Percentiles rank a stretch among this genome's conserved stretches.
phyloP scores from a whole-genome alignment of 2,113 vertebrate genomes.

The Mormyrus lacerda region DNA sequence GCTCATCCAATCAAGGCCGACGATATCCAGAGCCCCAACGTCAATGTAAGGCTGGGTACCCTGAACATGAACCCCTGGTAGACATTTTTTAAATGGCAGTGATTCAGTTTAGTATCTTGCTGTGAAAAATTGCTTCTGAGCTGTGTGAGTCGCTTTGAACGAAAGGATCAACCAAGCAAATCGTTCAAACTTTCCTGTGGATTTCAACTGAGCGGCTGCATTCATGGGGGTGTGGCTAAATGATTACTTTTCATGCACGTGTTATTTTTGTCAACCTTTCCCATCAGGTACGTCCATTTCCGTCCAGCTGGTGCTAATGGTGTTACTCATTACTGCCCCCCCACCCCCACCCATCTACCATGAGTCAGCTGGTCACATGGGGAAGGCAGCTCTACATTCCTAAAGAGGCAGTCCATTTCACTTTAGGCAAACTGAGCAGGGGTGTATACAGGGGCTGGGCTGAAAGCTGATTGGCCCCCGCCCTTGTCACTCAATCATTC shows the following conservation, averaged over 20 bases:
- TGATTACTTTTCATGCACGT: neutral
- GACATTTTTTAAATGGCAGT: neutral
- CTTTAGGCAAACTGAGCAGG: neutral
- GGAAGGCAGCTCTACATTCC: neutral
- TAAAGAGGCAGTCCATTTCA: neutral
- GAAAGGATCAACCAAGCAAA: neutral
- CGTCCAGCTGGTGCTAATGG: neutral
- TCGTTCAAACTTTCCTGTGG: neutral
- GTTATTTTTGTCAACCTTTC: neutral
- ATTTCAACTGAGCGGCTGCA: neutral
- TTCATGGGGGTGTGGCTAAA: neutral
- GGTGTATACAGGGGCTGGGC: neutral
- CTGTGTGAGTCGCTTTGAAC: neutral
- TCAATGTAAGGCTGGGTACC: neutral
- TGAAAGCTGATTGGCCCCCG: neutral
- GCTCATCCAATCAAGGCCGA: neutral
- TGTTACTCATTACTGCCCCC: neutral
- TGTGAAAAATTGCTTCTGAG: neutral
- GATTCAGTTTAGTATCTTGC: constrained; percentile 5
- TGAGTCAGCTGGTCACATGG: neutral
- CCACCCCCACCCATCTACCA: neutral
- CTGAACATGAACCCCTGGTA: neutral
- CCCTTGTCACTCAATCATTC: neutral
- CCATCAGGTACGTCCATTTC: neutral
- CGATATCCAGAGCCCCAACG: neutral